A percentile compares a stretch with the other conserved stretches of the same genome.
These are phyloP conservation scores for Atherix ibis DNA, from an alignment of 2,888 invertebrate species.

Conservation along the genomic window DNA sequence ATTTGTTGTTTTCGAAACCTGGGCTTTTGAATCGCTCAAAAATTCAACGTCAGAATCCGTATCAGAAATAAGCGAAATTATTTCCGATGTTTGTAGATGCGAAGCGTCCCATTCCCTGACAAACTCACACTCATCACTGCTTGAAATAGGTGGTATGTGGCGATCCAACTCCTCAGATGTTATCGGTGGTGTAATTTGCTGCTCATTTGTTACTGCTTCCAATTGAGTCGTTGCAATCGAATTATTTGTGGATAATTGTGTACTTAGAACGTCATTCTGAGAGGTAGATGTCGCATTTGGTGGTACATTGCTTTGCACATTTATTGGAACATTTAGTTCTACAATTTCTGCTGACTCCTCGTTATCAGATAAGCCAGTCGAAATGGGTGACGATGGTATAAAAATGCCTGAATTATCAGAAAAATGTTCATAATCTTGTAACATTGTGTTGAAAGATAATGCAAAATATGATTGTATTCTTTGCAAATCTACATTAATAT, in stretches of 20 bases:
- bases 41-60: constrained; percentile 32
- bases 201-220: constrained; percentile 2
- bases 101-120: constrained; percentile 31
- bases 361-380: constrained; percentile 12
- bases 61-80: constrained; percentile 28
- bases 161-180: constrained; percentile 9
- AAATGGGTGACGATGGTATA: constrained; percentile 18
- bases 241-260: background rate
- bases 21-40: constrained; percentile 14
- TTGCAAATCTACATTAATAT: no score
- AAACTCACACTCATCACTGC: constrained; percentile 29
- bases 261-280: background rate
- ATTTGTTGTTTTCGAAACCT: background rate
- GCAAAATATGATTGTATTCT: no score
- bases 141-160: constrained; percentile 18
- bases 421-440: no score
- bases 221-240: constrained; percentile 2
- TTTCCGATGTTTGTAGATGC: constrained; percentile 31
- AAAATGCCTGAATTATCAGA: no score
- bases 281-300: background rate
- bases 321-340: constrained; percentile 6
- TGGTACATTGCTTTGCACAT: constrained; percentile 1
- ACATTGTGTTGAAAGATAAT: no score
- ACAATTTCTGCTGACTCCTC: constrained; percentile 8
- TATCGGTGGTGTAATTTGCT: constrained; percentile 8